Base-by-base conservation (phyloP, 2,113 vertebrate species). In the Semicossyphus pulcher region DNA sequence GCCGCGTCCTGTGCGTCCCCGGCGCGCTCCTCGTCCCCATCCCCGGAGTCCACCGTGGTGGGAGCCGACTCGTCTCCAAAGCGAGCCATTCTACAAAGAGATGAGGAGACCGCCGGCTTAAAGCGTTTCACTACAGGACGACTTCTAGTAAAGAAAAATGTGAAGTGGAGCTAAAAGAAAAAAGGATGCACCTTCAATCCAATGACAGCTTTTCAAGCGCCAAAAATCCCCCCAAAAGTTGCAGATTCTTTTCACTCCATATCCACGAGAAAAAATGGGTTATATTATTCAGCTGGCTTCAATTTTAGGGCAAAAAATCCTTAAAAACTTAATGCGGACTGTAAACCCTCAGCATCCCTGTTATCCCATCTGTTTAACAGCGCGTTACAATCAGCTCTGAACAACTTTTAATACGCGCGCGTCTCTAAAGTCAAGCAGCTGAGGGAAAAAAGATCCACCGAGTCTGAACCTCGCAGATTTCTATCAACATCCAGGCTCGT, bases 61-160 rank as follows among this genome's bases (percentile, higher is more conserved):
- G 95, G 95, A 93, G 94, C 95, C 6, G 65, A 78, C 71, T 96
- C 96, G 91, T 99, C 97, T 93, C 97, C 97, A 80, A 97, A 96
- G 70, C 96, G 95, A 95, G 95, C 96, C 97, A 99, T 99, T 95
- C 97, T 98, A 94, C 80, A 94, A 69, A 84, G 54, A 88, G 71
- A 87, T 14, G 62, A 61, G 61, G 65, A 86, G 26, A 70, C 58
- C 66, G 74, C 32, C 42, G 20, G 42, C 61, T 76, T 82, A 81
- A 45, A 57, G 15, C 20, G 51, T 68, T 70, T 76, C 28, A 58
- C 58, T 29, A 31, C 54, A 53, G 16, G 26, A 41, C 15, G 59
- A 81, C 26, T 76, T 73, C 20, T 57, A 72, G 14, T 10, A 42
- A 41, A 26, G 4, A 16, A 20, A n/a, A 63, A 51, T 23, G 39